These are phyloP conservation scores for Anaspis maculata DNA, from an alignment of 2,888 invertebrate species.

Conservation along the genomic window DNA sequence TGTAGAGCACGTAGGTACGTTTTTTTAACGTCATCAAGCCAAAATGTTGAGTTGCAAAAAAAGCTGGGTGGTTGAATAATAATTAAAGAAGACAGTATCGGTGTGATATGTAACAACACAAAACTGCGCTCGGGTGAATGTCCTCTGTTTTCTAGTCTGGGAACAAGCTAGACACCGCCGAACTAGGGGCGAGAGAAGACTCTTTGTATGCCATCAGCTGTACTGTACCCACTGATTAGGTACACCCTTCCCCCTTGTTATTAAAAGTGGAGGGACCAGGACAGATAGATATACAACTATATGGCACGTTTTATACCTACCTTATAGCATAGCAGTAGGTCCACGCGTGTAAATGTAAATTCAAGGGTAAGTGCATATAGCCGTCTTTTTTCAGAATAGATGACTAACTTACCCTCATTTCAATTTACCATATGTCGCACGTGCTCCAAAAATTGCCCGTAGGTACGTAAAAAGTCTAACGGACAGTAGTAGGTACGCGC, in stretches of 20 bases:
- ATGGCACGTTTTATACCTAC: conserved; percentile 9
- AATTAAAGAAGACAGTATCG: not conserved
- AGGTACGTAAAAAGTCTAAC: too few species aligned
- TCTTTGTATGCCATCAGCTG: conserved; percentile 28
- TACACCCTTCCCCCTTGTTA: conserved; percentile 21
- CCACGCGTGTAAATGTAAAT: too few species aligned
- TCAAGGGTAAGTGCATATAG: conserved; percentile 10
- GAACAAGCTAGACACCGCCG: conserved; percentile 17
- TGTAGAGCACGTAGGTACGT: too few species aligned
- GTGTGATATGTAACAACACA: conserved; percentile 1
- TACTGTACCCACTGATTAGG: conserved; percentile 21
- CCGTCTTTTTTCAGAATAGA: conserved; percentile 12
- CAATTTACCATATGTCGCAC: conserved; percentile 19
- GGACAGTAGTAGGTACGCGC: too few species aligned
- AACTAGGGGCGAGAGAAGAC: conserved; percentile 13
- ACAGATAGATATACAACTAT: conserved; percentile 9
- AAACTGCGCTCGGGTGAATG: conserved; percentile 20
- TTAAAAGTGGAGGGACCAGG: conserved; percentile 13
- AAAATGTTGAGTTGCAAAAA: too few species aligned
- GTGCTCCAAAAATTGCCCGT: conserved; percentile 15
- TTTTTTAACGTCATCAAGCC: too few species aligned
- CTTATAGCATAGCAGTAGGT: too few species aligned
- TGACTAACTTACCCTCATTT: conserved; percentile 13
- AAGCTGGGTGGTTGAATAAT: too few species aligned
- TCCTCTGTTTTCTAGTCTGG: conserved; percentile 21